These are phyloP conservation scores for Percopsis omiscomaycus DNA, from an alignment of 2,797 vertebrate genomes.

Conservation along the genomic window DNA sequence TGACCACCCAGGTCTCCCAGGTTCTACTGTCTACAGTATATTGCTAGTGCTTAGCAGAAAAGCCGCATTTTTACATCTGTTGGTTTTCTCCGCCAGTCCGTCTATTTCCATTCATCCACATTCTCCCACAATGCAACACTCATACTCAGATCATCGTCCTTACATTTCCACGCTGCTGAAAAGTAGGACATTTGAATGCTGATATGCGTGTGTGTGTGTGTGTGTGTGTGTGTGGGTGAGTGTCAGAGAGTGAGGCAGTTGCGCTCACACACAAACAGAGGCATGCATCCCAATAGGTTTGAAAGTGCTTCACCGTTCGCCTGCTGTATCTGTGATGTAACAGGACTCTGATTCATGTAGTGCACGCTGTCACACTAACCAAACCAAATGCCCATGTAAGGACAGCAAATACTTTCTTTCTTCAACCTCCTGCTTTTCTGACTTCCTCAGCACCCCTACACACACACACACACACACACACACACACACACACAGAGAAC, in stretches of 20 bases:
- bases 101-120: conserved; percentile 43
- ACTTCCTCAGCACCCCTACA: conserved; percentile 1
- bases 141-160: conserved; percentile 38
- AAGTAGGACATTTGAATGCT: conserved; percentile 62
- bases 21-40: neutral
- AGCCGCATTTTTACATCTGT: neutral
- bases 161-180: conserved; percentile 62
- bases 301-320: conserved; percentile 64
- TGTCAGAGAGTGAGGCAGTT: conserved; percentile 14
- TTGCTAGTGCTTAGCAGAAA: neutral
- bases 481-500: conserved; percentile 1
- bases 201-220: conserved; percentile 6
- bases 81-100: conserved; percentile 16
- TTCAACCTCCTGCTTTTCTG: conserved; percentile 17
- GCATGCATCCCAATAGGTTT: conserved; percentile 64
- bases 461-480: conserved; percentile 2
- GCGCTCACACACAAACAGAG: conserved; percentile 51
- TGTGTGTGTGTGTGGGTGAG: conserved; percentile 21
- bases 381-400: conserved; percentile 70
- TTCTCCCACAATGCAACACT: conserved; percentile 25
- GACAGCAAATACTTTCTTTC: conserved; percentile 45
- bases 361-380: conserved; percentile 55
- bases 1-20: neutral
- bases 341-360: conserved; percentile 73
- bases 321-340: conserved; percentile 69